A percentile compares a stretch with the other conserved stretches of the same genome.
Conservation (phyloP, 2,797 vertebrate species). For the Lacerta agilis region DNA sequence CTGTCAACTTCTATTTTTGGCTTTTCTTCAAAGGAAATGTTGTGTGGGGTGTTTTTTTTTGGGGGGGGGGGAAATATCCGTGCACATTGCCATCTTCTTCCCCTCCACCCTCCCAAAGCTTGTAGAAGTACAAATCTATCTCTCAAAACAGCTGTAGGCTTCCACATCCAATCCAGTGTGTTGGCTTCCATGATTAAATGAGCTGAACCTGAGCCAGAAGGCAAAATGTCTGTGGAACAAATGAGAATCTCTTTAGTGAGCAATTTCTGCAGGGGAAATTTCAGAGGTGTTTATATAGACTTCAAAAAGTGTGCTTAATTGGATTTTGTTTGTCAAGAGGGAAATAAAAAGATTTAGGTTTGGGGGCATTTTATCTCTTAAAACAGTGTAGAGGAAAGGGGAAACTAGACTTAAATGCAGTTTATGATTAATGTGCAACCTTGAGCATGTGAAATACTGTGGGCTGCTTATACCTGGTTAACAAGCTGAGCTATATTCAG, state of each 20-base stretch:
- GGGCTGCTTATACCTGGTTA: neutral
- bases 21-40: neutral
- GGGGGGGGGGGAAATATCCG: no score
- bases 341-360: neutral
- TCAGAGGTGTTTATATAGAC: constrained; percentile 19
- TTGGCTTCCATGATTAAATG: constrained; percentile 8
- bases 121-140: constrained; percentile 13
- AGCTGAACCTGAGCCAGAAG: constrained; percentile 34
- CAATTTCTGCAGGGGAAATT: constrained; percentile 17
- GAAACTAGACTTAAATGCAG: constrained; percentile 16
- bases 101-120: neutral
- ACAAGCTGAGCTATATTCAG: neutral
- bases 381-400: constrained; percentile 21
- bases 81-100: neutral
- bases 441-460: neutral
- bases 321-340: neutral
- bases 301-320: constrained; percentile 34
- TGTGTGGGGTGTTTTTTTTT: no score
- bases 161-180: constrained; percentile 39
- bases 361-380: neutral
- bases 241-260: constrained; percentile 43
- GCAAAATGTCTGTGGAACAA: constrained; percentile 40
- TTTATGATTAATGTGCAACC: neutral
- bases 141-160: constrained; percentile 23
- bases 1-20: neutral